Conservation (phyloP, 2,888 invertebrate species). For the Sarcophaga variegata region DNA sequence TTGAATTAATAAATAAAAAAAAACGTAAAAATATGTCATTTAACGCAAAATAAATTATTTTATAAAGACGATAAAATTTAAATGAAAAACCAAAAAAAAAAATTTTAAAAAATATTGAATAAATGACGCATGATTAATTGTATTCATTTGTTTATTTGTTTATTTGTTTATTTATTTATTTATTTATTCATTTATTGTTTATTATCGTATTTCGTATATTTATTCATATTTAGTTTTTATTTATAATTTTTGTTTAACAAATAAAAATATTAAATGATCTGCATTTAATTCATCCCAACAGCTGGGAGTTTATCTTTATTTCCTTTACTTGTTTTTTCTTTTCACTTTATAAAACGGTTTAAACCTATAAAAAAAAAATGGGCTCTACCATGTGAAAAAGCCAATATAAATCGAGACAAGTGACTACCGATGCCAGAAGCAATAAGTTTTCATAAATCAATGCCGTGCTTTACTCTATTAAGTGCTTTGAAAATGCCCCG, state of each 20-base stretch:
- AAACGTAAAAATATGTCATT: not conserved
- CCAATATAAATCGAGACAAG: no score
- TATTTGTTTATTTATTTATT: not conserved
- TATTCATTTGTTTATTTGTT: not conserved
- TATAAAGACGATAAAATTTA: slow-evolving; percentile 3
- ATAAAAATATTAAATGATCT: slow-evolving; percentile 24
- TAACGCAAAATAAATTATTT: not conserved
- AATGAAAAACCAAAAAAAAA: not conserved
- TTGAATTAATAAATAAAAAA: not conserved
- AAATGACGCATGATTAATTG: slow-evolving; percentile 54
- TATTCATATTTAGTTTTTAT: not conserved
- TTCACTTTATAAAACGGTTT: no score
- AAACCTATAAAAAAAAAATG: no score
- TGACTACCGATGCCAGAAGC: no score
- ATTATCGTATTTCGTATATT: not conserved
- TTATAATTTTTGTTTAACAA: slow-evolving; percentile 33
- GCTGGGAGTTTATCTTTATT: slow-evolving; percentile 26
- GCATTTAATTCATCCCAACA: not conserved
- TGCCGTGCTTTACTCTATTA: no score
- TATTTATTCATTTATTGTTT: not conserved
- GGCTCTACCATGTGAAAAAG: no score
- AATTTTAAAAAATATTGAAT: not conserved
- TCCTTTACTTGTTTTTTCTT: not conserved
- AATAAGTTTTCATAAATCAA: no score
- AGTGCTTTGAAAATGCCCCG: no score